phyloP scores from a whole-genome alignment of 2,113 vertebrate genomes.

The Triplophysa rosa region DNA sequence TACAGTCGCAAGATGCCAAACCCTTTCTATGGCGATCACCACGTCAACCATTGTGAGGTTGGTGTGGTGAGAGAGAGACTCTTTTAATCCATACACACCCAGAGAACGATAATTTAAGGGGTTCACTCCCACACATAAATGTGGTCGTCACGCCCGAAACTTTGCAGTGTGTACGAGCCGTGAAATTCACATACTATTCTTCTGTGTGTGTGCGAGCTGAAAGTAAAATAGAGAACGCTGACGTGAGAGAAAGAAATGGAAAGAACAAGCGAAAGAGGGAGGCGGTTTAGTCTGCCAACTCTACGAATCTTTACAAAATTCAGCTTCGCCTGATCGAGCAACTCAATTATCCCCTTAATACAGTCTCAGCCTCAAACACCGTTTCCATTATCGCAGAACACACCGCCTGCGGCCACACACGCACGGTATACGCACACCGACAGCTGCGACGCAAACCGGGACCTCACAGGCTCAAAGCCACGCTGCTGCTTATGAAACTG shows the following conservation, averaged over 20 bases:
- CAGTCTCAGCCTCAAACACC: conserved; percentile 53
- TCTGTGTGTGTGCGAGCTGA: neutral
- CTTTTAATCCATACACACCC: neutral
- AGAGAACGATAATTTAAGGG: neutral
- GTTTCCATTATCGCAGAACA: conserved; percentile 57
- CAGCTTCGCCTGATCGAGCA: conserved; percentile 58
- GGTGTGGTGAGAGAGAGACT: neutral
- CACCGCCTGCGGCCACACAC: conserved; percentile 50
- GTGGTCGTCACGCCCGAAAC: neutral
- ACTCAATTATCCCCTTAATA: conserved; percentile 63
- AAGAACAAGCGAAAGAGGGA: conserved; percentile 23
- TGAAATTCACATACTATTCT: neutral
- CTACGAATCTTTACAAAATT: conserved; percentile 57
- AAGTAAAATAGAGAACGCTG: neutral
- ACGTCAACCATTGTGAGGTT: neutral
- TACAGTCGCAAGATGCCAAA: neutral
- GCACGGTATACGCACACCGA: conserved; percentile 21
- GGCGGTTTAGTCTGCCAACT: conserved; percentile 45
- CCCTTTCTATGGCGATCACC: neutral
- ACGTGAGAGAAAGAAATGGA: neutral
- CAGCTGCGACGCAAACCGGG: conserved; percentile 36
- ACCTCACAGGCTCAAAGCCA: conserved; percentile 27
- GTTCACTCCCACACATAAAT: neutral
- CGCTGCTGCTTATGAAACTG: conserved; percentile 15
- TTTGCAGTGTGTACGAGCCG: neutral